These are phyloP conservation scores for Olivierus martensii DNA, from an alignment of 1,140 invertebrate genomes.

Conservation along the genomic window DNA sequence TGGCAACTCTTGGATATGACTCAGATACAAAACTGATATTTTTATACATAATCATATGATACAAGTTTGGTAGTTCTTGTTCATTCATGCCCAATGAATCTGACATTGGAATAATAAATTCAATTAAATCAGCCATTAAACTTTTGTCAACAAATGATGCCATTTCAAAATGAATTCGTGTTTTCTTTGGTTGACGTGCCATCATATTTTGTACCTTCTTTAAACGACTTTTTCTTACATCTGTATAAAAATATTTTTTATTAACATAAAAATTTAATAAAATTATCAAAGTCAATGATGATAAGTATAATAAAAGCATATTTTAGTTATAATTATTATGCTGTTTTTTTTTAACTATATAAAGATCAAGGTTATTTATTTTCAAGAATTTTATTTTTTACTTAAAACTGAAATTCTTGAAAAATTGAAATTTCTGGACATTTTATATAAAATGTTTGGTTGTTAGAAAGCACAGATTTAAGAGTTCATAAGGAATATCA, in stretches of 20 bases:
- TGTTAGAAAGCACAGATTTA: no score
- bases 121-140: slow-evolving; percentile 48
- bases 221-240: slow-evolving; percentile 46
- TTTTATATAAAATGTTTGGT: no score
- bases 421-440: no score
- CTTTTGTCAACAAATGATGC: slow-evolving; percentile 63
- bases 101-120: slow-evolving; percentile 53
- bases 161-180: slow-evolving; percentile 73
- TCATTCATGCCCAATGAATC: slow-evolving; percentile 88
- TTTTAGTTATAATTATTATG: no score
- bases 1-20: slow-evolving; percentile 61
- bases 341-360: no score
- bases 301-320: no score
- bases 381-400: no score
- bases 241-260: slow-evolving; percentile 28
- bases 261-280: no score
- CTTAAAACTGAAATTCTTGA: no score
- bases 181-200: slow-evolving; percentile 37
- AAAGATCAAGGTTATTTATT: no score
- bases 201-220: slow-evolving; percentile 51
- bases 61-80: slow-evolving; percentile 64
- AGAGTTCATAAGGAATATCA: no score
- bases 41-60: slow-evolving; percentile 49
- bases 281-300: no score
- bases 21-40: slow-evolving; percentile 60